Evolutionary conservation across 2,113 vertebrate genomes (phyloP).

Genomic region (Calypte anna): DNA sequence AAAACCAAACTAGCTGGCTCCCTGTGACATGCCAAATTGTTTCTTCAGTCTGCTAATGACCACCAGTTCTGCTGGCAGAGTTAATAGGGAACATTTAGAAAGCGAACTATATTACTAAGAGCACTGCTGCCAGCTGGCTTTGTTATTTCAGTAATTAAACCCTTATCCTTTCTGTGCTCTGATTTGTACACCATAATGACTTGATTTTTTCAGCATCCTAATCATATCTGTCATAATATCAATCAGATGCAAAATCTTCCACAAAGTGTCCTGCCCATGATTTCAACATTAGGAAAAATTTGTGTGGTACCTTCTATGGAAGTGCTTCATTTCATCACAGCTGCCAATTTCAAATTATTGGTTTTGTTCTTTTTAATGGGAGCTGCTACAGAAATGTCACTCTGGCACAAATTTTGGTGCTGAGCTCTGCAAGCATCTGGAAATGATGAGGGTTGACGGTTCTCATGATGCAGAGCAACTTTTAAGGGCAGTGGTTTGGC

Average conservation of each 20-base stretch:
- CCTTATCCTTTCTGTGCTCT: background rate
- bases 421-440: background rate
- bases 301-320: background rate
- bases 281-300: background rate
- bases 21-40: background rate
- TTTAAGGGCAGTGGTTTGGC: background rate
- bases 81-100: background rate
- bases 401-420: background rate
- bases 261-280: accelerated
- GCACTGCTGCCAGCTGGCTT: background rate
- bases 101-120: background rate
- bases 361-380: background rate
- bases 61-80: background rate
- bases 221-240: background rate
- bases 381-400: background rate
- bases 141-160: background rate
- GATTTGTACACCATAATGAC: background rate
- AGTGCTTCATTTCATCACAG: background rate
- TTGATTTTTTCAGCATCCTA: background rate
- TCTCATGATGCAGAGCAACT: background rate
- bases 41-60: background rate
- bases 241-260: background rate
- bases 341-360: background rate
- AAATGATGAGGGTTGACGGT: background rate
- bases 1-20: background rate